phyloP scores from a whole-genome alignment of 2,113 vertebrate species.

The Lampris megalopsis region DNA sequence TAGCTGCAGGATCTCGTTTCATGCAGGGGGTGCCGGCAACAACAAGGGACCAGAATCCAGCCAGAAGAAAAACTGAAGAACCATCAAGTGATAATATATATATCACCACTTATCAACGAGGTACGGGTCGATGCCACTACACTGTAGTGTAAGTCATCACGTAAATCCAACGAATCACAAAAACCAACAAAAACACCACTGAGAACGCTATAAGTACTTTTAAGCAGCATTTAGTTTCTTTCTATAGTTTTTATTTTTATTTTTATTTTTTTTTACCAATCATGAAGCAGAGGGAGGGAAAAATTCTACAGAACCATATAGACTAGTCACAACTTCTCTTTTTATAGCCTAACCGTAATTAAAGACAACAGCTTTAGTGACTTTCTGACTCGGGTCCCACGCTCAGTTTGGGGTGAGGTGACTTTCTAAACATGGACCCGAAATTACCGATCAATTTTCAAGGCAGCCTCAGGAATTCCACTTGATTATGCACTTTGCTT shows the following conservation, averaged over 20 bases:
- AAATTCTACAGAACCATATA: constrained; percentile 62
- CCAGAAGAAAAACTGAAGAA: too few species aligned
- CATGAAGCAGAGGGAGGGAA: constrained; percentile 41
- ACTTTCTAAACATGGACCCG: constrained; percentile 55
- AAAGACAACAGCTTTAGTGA: constrained; percentile 66
- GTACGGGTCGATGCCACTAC: too few species aligned
- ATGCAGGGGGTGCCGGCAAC: too few species aligned
- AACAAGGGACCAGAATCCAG: too few species aligned
- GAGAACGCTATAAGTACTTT: too few species aligned
- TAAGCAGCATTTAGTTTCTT: background rate
- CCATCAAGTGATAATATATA: too few species aligned
- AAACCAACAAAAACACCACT: too few species aligned
- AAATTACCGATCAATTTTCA: constrained; percentile 67
- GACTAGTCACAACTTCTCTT: constrained; percentile 63
- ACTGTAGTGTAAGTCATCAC: too few species aligned
- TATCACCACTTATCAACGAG: too few species aligned
- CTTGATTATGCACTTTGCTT: constrained; percentile 59
- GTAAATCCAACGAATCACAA: too few species aligned
- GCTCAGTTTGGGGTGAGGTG: constrained; percentile 40
- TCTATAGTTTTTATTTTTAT: constrained; percentile 53
- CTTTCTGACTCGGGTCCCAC: constrained; percentile 60
- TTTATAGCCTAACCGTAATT: constrained; percentile 67
- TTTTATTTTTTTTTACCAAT: constrained; percentile 59
- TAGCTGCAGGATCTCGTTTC: too few species aligned
- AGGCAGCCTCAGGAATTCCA: constrained; percentile 62